These are phyloP conservation scores for Hippocampus guttulatus DNA, from an alignment of 2,113 vertebrate species.

Conservation along the genomic window DNA sequence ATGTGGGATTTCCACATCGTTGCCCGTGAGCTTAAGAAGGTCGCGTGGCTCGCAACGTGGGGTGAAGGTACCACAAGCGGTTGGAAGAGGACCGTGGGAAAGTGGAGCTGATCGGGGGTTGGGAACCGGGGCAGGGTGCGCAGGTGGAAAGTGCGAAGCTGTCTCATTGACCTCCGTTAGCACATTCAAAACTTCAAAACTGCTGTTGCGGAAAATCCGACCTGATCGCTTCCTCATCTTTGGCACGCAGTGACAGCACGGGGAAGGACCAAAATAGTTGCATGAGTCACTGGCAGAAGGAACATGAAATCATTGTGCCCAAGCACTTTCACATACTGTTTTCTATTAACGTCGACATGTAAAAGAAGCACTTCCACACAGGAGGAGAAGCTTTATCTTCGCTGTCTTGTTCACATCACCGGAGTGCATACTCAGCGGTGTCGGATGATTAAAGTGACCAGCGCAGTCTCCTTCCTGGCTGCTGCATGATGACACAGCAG, in stretches of 20 bases:
- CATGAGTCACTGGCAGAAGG: constrained; percentile 26
- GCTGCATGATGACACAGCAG: constrained; percentile 9
- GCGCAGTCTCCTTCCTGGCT: constrained; percentile 42
- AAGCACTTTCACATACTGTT: constrained; percentile 25
- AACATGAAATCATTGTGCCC: constrained; percentile 24
- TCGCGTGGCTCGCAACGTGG: constrained; percentile 52
- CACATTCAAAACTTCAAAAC: constrained; percentile 39
- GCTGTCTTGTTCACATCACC: constrained; percentile 33
- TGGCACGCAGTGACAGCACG: constrained; percentile 27
- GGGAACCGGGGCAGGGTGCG: neutral
- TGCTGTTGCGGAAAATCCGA: constrained; percentile 41
- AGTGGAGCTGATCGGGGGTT: constrained; percentile 1
- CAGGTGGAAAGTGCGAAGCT: constrained; percentile 28
- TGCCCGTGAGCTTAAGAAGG: constrained; percentile 54
- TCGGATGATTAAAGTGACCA: constrained; percentile 43
- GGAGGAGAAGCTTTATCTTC: constrained; percentile 17
- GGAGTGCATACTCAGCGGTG: constrained; percentile 39
- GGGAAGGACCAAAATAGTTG: constrained; percentile 39
- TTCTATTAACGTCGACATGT: constrained; percentile 26
- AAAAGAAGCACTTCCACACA: constrained; percentile 12
- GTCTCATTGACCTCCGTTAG: constrained; percentile 44
- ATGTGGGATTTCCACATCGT: constrained; percentile 58
- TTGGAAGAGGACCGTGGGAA: constrained; percentile 23
- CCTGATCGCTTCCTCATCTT: constrained; percentile 38
- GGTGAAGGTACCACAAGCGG: constrained; percentile 6